These are phyloP conservation scores for Cyprinella venusta DNA, from an alignment of 2,797 vertebrate genomes.

Conservation along the genomic window DNA sequence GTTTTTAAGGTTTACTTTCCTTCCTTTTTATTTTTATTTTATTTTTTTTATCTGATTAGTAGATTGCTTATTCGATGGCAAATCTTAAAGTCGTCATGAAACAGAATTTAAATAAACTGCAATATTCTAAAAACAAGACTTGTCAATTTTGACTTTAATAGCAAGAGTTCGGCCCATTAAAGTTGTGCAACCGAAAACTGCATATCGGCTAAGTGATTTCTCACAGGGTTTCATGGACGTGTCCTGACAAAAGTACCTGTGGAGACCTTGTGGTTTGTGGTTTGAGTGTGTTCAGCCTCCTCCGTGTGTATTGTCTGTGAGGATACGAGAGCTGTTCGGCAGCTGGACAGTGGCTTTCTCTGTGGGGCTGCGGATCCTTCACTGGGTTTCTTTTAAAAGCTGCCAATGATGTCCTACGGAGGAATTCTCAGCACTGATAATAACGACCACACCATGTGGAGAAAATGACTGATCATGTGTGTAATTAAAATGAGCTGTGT, in stretches of 20 bases:
- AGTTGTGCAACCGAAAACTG: conserved; percentile 51
- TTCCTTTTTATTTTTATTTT: neutral
- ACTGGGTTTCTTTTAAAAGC: conserved; percentile 70
- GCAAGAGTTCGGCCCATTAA: neutral
- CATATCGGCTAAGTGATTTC: conserved; percentile 60
- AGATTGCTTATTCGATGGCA: neutral
- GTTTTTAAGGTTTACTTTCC: neutral
- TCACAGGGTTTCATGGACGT: conserved; percentile 23
- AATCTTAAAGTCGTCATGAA: neutral
- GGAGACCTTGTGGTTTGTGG: conserved; percentile 63
- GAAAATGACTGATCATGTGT: conserved; percentile 44
- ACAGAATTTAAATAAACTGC: neutral
- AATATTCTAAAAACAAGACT: neutral
- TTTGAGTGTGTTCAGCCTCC: conserved; percentile 44
- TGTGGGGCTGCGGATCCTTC: conserved; percentile 72
- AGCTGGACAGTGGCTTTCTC: conserved; percentile 70
- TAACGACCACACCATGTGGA: conserved; percentile 37
- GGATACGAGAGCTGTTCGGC: conserved; percentile 52
- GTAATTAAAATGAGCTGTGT: conserved; percentile 45
- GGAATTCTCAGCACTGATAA: conserved; percentile 66
- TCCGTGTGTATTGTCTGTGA: conserved; percentile 70
- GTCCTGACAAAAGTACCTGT: conserved; percentile 40
- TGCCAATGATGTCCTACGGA: conserved; percentile 66
- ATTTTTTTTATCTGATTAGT: neutral
- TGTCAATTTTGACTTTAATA: neutral